Percentiles rank a stretch among this genome's conserved stretches.
Conservation (phyloP, 2,797 vertebrate genomes). For the Muscicapa comitata region DNA sequence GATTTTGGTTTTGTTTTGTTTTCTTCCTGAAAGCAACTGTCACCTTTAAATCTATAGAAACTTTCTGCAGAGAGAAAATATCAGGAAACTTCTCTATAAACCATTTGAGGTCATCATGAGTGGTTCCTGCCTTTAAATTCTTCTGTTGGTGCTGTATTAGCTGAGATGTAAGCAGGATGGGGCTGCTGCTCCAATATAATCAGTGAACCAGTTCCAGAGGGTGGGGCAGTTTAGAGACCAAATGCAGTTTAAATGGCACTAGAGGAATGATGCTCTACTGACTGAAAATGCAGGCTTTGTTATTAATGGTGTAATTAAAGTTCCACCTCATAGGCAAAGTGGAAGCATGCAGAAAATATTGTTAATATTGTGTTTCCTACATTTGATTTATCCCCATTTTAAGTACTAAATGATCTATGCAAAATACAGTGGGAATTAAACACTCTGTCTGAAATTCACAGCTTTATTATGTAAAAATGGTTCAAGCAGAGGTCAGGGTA, state of each 20-base stretch:
- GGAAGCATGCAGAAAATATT: slow-evolving; percentile 41
- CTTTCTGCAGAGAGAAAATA: not conserved
- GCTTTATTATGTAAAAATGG: slow-evolving; percentile 25
- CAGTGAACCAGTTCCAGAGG: slow-evolving; percentile 50
- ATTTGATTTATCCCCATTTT: slow-evolving; percentile 43
- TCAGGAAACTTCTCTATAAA: not conserved
- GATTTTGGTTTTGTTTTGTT: not conserved
- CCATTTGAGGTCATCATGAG: not conserved
- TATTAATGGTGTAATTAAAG: slow-evolving; percentile 74
- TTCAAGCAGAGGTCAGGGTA: slow-evolving; percentile 1
- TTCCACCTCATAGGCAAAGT: slow-evolving; percentile 56
- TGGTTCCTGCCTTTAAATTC: slow-evolving; percentile 10
- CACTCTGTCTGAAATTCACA: slow-evolving; percentile 7
- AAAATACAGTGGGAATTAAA: slow-evolving; percentile 51
- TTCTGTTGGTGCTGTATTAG: not conserved
- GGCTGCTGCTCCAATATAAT: slow-evolving; percentile 37
- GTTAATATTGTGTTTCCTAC: slow-evolving; percentile 58
- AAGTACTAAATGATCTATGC: slow-evolving; percentile 51
- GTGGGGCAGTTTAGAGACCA: slow-evolving; percentile 59
- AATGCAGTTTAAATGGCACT: slow-evolving; percentile 59
- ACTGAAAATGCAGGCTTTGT: slow-evolving; percentile 45
- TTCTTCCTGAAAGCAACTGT: not conserved
- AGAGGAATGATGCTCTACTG: slow-evolving; percentile 33
- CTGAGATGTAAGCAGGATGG: not conserved
- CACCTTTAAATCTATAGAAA: not conserved